Evolutionary conservation across 1,140 invertebrate species (phyloP).

Genomic region (Tetranychus cinnabarinus): DNA sequence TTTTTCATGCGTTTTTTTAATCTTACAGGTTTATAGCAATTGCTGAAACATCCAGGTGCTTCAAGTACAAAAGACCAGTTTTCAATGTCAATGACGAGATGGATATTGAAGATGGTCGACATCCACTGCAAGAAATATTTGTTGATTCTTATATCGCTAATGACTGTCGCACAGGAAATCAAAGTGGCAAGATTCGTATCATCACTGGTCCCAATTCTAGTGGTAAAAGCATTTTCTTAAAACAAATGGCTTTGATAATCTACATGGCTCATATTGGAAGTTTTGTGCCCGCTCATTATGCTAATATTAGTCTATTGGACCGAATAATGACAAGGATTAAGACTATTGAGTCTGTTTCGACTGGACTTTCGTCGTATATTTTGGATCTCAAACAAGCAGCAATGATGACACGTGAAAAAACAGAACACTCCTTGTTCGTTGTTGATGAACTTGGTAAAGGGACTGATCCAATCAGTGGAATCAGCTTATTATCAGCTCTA

Average conservation of each 20-base stretch:
- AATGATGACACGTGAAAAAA: slow-evolving; percentile 35
- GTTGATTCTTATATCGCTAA: slow-evolving; percentile 29
- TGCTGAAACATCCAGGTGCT: slow-evolving; percentile 37
- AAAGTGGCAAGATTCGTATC: slow-evolving; percentile 39
- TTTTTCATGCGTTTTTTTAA: neutral
- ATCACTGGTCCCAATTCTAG: slow-evolving; percentile 70
- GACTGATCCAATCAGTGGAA: slow-evolving; percentile 52
- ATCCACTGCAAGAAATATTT: slow-evolving; percentile 43
- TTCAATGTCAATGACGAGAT: slow-evolving; percentile 32
- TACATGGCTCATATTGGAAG: slow-evolving; percentile 70
- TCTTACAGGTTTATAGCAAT: slow-evolving; percentile 41
- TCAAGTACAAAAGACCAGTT: slow-evolving; percentile 40
- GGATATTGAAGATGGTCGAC: slow-evolving; percentile 41
- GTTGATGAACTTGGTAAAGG: slow-evolving; percentile 76
- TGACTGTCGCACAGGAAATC: slow-evolving; percentile 42
- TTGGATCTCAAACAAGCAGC: slow-evolving; percentile 60
- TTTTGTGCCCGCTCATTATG: slow-evolving; percentile 55
- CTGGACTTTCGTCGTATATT: slow-evolving; percentile 58
- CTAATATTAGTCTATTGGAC: slow-evolving; percentile 39
- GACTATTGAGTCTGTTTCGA: slow-evolving; percentile 42
- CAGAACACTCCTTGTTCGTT: slow-evolving; percentile 41
- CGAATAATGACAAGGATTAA: slow-evolving; percentile 50
- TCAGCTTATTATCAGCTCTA: slow-evolving; percentile 37
- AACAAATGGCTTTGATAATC: slow-evolving; percentile 46
- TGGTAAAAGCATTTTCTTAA: slow-evolving; percentile 76